phyloP scores from a whole-genome alignment of 2,113 vertebrate species.

The Cyprinodon brontotheroides region DNA sequence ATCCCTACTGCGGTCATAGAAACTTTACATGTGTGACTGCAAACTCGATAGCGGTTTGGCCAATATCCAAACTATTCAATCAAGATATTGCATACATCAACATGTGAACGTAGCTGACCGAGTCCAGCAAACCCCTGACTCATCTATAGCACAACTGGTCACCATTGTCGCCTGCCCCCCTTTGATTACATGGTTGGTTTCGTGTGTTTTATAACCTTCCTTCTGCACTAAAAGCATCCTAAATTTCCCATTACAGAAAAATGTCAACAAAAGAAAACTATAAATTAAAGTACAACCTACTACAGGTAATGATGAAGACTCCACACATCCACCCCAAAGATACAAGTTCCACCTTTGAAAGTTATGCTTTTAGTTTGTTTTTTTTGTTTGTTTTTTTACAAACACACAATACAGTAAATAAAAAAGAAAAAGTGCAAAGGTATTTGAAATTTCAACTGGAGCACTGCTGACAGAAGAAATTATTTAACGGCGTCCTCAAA shows the following conservation, averaged over 20 bases:
- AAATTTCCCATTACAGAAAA: constrained; percentile 18
- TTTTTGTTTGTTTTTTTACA: background rate
- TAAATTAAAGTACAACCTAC: constrained; percentile 17
- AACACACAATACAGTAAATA: constrained; percentile 21
- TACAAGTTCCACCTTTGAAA: constrained; percentile 7
- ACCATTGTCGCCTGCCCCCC: constrained; percentile 42
- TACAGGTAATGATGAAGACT: constrained; percentile 5
- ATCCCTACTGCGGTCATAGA: background rate
- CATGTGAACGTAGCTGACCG: background rate
- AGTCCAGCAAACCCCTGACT: constrained; percentile 8
- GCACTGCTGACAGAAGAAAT: constrained; percentile 1
- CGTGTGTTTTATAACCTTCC: constrained; percentile 38
- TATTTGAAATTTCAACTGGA: background rate
- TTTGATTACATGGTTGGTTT: too few relatives aligned
- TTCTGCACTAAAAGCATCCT: constrained; percentile 65
- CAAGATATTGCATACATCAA: background rate
- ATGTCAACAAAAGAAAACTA: constrained; percentile 8
- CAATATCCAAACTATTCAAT: constrained; percentile 6
- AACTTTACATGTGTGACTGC: background rate
- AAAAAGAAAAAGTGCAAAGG: background rate
- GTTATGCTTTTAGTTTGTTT: background rate
- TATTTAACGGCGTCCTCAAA: constrained; percentile 23
- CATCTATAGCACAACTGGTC: background rate
- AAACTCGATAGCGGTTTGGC: background rate
- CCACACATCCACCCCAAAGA: constrained; percentile 39